Conservation (phyloP, 2,797 vertebrate genomes). For the Brachyrhaphis roseni region DNA sequence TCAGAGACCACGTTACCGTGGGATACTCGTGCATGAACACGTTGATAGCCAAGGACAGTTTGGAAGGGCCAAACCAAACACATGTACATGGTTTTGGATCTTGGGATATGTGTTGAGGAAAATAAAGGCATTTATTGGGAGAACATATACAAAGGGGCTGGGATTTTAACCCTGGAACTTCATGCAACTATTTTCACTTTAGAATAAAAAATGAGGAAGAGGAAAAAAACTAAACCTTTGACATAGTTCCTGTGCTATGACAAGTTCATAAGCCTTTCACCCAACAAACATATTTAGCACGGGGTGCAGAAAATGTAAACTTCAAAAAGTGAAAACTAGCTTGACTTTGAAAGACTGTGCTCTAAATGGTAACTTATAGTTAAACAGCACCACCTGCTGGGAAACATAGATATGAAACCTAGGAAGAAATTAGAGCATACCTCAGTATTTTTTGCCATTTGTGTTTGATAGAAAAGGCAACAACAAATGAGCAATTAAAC, state of each 20-base stretch:
- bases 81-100: neutral
- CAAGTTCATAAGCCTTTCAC: neutral
- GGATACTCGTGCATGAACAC: neutral
- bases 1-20: neutral
- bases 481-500: neutral
- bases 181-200: neutral
- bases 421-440: neutral
- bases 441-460: neutral
- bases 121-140: neutral
- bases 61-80: neutral
- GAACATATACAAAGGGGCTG: neutral
- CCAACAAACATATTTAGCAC: neutral
- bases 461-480: neutral
- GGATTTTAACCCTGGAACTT: neutral
- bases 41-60: neutral
- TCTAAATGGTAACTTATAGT: slow-evolving; percentile 8
- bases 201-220: neutral
- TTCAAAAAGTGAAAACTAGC: neutral
- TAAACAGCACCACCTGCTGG: slow-evolving; percentile 75
- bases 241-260: neutral
- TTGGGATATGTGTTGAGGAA: neutral
- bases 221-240: neutral
- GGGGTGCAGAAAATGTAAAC: neutral
- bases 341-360: neutral
- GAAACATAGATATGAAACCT: neutral